These are phyloP conservation scores for Rafetus swinhoei DNA, from an alignment of 2,113 vertebrate species.

Conservation along the genomic window DNA sequence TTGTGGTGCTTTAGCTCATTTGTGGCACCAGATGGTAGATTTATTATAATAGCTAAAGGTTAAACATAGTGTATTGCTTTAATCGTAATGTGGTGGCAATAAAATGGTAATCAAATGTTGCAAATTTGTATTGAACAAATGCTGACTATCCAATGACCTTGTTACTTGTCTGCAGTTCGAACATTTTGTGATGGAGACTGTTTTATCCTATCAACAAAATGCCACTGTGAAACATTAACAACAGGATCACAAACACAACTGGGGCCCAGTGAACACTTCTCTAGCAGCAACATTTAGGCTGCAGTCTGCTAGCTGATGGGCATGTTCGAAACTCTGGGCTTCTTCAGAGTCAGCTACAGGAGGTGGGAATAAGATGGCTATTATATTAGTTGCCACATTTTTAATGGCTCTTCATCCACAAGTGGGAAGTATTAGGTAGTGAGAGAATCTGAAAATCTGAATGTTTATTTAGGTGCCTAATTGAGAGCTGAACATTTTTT, in stretches of 20 bases:
- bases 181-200: background rate
- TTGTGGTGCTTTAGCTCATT: background rate
- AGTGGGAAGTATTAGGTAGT: background rate
- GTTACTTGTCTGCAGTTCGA: background rate
- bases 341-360: background rate
- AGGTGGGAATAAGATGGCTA: background rate
- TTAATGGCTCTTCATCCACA: background rate
- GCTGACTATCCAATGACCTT: background rate
- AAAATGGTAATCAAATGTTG: background rate
- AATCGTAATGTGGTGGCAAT: background rate
- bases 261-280: background rate
- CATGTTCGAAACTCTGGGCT: background rate
- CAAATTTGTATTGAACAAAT: background rate
- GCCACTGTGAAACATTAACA: background rate
- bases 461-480: background rate
- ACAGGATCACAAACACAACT: background rate
- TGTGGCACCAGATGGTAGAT: rapidly evolving
- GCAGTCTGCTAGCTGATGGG: background rate
- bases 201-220: background rate
- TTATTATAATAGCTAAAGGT: background rate
- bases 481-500: background rate
- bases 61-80: background rate
- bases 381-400: background rate
- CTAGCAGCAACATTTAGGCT: background rate
- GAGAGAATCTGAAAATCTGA: background rate